Evolutionary conservation across 2,113 vertebrate genomes (phyloP).

Genomic region (Falcunculus frontatus): DNA sequence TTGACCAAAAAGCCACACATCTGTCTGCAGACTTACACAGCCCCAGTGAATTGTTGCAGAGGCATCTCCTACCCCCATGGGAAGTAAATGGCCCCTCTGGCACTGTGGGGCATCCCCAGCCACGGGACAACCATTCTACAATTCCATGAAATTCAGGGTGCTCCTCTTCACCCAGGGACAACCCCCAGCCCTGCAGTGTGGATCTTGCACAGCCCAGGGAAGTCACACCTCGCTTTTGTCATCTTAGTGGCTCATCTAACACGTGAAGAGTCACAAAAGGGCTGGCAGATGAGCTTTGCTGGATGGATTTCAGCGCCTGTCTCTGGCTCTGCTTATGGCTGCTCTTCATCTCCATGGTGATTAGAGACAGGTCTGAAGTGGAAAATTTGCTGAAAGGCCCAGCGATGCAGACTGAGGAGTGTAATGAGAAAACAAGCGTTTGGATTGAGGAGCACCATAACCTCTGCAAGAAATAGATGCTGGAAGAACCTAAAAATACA

Average conservation of each 20-base stretch:
- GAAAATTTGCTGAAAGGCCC: conserved; percentile 14
- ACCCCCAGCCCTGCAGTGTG: not conserved
- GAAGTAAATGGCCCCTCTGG: not conserved
- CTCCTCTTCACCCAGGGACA: not conserved
- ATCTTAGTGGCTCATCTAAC: not conserved
- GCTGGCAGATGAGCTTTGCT: not conserved
- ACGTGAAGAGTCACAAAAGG: not conserved
- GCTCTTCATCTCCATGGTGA: conserved; percentile 25
- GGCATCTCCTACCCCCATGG: accelerated
- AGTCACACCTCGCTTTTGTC: not conserved
- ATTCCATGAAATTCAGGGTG: not conserved
- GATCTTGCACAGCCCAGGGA: not conserved
- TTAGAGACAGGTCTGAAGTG: not conserved
- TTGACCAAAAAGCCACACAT: not conserved
- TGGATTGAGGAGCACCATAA: accelerated
- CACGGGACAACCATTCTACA: not conserved
- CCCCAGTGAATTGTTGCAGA: not conserved
- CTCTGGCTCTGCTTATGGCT: not conserved
- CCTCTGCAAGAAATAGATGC: not conserved
- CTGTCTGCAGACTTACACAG: not conserved
- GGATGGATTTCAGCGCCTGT: not conserved
- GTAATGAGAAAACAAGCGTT: not conserved
- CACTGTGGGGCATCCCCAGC: not conserved
- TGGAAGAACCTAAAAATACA: not conserved
- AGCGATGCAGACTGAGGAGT: not conserved